Base-by-base conservation (phyloP, 2,797 vertebrate genomes). In the Lepilemur septentrionalis region DNA sequence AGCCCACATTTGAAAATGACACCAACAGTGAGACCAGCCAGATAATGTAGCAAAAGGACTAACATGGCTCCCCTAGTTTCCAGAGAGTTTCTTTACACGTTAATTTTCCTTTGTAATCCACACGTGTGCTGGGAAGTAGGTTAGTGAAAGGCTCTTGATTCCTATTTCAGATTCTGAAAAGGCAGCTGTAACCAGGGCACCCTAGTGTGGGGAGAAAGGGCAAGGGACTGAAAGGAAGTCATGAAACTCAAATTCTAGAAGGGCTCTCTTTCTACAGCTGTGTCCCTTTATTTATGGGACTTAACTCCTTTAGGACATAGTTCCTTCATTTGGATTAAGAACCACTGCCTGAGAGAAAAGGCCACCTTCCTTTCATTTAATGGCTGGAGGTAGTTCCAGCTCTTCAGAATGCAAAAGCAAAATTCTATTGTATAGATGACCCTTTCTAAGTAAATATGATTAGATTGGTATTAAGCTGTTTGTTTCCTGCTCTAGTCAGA, bases 61-160 rank as follows among this genome's bases (percentile, higher is more conserved):
- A 93, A 82, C 41, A 28, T 35, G 59, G 89, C 52, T 70, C 75
- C 67, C 46, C 43, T n/a, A 69, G 80, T 85, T 92, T 97, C 80
- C 67, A 46, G n/a, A 91, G 57, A 50, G 41, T 80, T 95, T 86
- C 91, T 95, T 95, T 81, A 76, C 70, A 80, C 63, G 79, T 89
- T 93, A 76, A 95, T 87, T 96, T 96, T 65, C 93, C 91, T 89
- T 94, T 78, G 79, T 81, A 95, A 97, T 72, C 69, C 85, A 95
- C 85, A 76, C 20, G 2, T 85, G 23, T 79, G 79, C 79, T 93
- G 70, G 46, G 50, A 97, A 91, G 82, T 89, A 61, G 57, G 67
- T 61, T 76, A 69, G 72, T 23, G 79, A 94, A 86, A 80, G 10
- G 52, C 72, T 70, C 2, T 50, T 0, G 30, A 91, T 63, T 80